Percentiles rank a stretch among this genome's conserved stretches.
These are phyloP conservation scores for Calyptomena viridis DNA, from an alignment of 2,113 vertebrate genomes.

Conservation along the genomic window DNA sequence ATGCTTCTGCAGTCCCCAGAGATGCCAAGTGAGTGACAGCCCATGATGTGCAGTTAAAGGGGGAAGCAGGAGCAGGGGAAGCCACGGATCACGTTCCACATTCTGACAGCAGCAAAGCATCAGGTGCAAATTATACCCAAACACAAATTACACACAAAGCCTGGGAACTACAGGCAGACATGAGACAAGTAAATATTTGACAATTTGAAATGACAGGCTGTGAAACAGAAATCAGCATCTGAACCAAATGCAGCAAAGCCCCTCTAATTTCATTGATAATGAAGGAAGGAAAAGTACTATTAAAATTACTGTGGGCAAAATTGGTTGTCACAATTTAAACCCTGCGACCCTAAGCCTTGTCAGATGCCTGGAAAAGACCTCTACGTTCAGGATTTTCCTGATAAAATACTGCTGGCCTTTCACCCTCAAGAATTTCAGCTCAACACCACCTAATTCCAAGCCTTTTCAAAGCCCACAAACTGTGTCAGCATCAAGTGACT, in stretches of 20 bases:
- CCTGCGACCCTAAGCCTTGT: neutral
- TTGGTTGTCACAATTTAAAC: neutral
- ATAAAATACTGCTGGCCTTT: neutral
- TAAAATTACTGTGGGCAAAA: neutral
- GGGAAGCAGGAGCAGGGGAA: neutral
- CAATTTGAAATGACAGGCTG: neutral
- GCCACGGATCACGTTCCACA: neutral
- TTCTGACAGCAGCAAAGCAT: neutral
- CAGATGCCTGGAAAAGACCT: neutral
- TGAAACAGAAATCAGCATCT: neutral
- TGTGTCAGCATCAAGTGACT: neutral
- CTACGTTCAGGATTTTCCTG: neutral
- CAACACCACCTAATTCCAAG: neutral
- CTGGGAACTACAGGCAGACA: neutral
- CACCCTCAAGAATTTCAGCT: neutral
- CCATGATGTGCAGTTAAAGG: neutral
- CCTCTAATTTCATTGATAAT: neutral
- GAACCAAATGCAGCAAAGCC: neutral
- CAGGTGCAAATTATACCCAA: neutral
- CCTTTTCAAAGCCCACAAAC: neutral
- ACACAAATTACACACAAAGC: neutral
- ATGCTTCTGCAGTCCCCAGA: neutral
- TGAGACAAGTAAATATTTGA: neutral
- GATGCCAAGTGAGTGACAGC: neutral
- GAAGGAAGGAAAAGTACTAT: neutral